These are phyloP conservation scores for Sandelia bainsii DNA, from an alignment of 2,797 vertebrate species.

Conservation along the genomic window DNA sequence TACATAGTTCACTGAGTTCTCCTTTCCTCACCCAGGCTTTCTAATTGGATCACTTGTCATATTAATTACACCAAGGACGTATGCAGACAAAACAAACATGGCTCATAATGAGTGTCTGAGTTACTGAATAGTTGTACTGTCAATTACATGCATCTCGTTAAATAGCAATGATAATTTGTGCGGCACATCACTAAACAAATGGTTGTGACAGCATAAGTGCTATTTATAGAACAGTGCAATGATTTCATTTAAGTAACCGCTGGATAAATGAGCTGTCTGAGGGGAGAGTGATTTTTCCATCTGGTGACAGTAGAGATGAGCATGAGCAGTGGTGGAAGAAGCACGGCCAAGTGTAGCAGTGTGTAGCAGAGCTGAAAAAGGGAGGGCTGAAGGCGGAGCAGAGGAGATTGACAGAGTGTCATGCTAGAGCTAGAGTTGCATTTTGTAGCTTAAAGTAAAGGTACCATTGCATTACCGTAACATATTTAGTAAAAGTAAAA, in stretches of 20 bases:
- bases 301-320: constrained; percentile 7
- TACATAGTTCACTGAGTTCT: constrained; percentile 12
- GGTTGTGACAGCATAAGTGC: constrained; percentile 28
- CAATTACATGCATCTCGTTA: constrained; percentile 62
- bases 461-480: not conserved
- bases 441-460: not conserved
- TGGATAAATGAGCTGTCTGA: constrained; percentile 13
- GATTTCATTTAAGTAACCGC: constrained; percentile 18
- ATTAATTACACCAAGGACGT: constrained; percentile 58
- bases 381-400: no score
- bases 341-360: no score
- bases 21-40: constrained; percentile 9
- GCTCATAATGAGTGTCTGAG: constrained; percentile 44
- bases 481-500: no score
- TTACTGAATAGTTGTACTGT: constrained; percentile 61
- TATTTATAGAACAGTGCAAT: constrained; percentile 30
- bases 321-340: not conserved
- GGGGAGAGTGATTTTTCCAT: constrained; percentile 8
- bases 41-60: constrained; percentile 61
- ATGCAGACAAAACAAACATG: constrained; percentile 57
- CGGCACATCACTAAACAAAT: constrained; percentile 33
- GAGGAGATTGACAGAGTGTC: no score
- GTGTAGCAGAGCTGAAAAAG: no score
- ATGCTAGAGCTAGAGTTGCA: no score
- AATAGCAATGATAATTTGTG: constrained; percentile 56